Evolutionary conservation across 2,888 invertebrate genomes (phyloP).

Genomic region (Oscheius sp.): DNA sequence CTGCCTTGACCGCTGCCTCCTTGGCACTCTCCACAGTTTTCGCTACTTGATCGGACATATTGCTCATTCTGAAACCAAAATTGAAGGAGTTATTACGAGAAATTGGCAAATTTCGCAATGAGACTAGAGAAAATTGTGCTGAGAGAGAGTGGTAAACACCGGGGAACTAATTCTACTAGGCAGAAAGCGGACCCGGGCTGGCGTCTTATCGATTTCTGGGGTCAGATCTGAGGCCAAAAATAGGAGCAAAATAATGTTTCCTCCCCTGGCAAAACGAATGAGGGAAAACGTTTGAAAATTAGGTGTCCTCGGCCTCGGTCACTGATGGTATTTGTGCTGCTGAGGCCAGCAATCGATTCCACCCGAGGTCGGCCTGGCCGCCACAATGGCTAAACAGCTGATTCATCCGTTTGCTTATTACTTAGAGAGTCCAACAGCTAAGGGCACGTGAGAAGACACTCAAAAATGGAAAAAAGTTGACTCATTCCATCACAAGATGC

Average conservation of each 20-base stretch:
- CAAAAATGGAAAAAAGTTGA: not conserved
- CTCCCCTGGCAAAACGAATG: not conserved
- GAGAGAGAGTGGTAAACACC: no score
- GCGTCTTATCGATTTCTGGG: no score
- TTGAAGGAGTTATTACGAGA: no score
- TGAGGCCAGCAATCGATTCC: constrained; percentile 31
- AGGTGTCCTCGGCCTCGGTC: not conserved
- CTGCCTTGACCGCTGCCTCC: constrained; percentile 64
- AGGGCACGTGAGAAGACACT: not conserved
- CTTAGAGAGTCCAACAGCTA: not conserved
- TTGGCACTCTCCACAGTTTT: constrained; percentile 64
- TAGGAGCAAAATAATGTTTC: not conserved
- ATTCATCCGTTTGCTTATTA: constrained; percentile 23
- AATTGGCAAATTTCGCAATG: no score
- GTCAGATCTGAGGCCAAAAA: not conserved
- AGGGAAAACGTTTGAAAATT: constrained; percentile 2
- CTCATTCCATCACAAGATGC: no score
- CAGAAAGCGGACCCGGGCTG: no score
- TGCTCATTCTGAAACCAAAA: no score
- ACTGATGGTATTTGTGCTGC: constrained; percentile 16
- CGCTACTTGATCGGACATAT: constrained; percentile 62
- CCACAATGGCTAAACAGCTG: constrained; percentile 32
- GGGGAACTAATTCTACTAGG: no score
- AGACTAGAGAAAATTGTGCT: no score
- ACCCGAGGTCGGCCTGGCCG: not conserved